phyloP scores from a whole-genome alignment of 2,113 vertebrate species.

The Neogobius melanostomus region DNA sequence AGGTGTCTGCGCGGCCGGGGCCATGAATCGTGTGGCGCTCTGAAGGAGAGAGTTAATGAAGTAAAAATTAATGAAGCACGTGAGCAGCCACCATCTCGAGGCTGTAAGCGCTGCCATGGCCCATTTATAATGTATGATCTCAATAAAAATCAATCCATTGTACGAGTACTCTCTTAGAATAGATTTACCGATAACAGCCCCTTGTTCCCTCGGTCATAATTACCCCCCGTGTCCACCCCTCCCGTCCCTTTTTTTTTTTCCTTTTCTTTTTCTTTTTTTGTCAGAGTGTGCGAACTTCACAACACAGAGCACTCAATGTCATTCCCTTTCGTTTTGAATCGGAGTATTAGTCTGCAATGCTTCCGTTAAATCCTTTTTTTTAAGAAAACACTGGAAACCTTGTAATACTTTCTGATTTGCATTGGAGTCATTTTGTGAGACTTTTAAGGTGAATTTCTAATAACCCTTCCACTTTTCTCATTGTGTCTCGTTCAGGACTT shows the following conservation, averaged over 20 bases:
- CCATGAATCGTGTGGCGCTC: constrained; percentile 70
- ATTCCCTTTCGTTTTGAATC: constrained; percentile 3
- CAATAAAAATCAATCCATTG: constrained; percentile 85
- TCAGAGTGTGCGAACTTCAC: constrained; percentile 58
- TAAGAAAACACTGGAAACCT: not conserved
- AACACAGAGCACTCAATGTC: constrained; percentile 43
- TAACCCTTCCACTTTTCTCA: constrained; percentile 29
- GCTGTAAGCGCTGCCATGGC: constrained; percentile 78
- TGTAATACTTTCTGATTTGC: constrained; percentile 14
- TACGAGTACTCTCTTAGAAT: constrained; percentile 80
- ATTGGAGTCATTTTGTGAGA: constrained; percentile 19
- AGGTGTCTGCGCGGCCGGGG: constrained; percentile 49
- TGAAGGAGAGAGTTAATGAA: constrained; percentile 83
- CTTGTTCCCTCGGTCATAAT: constrained; percentile 70
- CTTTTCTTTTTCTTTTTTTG: not conserved
- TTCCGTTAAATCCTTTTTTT: not conserved
- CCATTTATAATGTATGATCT: constrained; percentile 83
- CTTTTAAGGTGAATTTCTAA: constrained; percentile 13
- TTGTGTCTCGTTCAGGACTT: constrained; percentile 49
- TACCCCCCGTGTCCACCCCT: constrained; percentile 34
- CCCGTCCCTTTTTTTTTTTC: constrained; percentile 7
- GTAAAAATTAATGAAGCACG: constrained; percentile 84
- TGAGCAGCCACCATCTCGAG: constrained; percentile 76
- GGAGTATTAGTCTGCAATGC: constrained; percentile 16
- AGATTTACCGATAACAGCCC: constrained; percentile 77